Conservation (phyloP, 2,113 vertebrate genomes). For the Cepphus grylle region DNA sequence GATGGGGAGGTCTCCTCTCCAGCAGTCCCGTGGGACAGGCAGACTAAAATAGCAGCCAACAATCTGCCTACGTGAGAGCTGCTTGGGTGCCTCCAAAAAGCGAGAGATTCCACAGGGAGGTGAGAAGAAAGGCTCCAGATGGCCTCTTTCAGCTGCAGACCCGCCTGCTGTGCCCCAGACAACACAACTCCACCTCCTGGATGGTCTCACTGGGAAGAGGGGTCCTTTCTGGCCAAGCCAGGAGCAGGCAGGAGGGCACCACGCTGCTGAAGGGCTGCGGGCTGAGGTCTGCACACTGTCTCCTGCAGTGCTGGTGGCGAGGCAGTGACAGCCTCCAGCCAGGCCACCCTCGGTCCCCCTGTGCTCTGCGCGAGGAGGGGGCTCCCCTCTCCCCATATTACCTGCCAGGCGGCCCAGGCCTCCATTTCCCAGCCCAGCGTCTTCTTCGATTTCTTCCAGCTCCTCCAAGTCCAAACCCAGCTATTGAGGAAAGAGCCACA, state of each 20-base stretch:
- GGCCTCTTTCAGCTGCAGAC: not conserved
- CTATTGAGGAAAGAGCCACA: constrained; percentile 60
- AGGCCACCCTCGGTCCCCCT: accelerated
- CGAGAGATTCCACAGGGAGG: not conserved
- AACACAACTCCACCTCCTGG: not conserved
- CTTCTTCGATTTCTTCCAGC: constrained; percentile 88
- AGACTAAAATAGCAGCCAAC: constrained; percentile 27
- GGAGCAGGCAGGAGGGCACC: not conserved
- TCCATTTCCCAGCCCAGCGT: constrained; percentile 87
- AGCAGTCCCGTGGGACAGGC: not conserved
- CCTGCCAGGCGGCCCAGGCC: constrained; percentile 88
- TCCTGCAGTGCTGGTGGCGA: accelerated
- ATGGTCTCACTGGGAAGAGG: not conserved
- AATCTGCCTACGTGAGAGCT: not conserved
- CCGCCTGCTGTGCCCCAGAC: not conserved
- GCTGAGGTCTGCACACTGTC: not conserved
- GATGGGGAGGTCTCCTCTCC: not conserved
- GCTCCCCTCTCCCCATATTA: not conserved
- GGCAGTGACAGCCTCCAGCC: not conserved
- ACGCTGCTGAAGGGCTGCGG: not conserved
- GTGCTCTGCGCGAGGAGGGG: accelerated
- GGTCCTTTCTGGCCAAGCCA: not conserved
- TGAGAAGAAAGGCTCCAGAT: not conserved
- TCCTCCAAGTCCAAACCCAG: constrained; percentile 88
- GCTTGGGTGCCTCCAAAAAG: not conserved